Evolutionary conservation across 2,113 vertebrate genomes (phyloP), one percentile per base, ranked within the genome.

Genomic region (Lepus europaeus): DNA sequence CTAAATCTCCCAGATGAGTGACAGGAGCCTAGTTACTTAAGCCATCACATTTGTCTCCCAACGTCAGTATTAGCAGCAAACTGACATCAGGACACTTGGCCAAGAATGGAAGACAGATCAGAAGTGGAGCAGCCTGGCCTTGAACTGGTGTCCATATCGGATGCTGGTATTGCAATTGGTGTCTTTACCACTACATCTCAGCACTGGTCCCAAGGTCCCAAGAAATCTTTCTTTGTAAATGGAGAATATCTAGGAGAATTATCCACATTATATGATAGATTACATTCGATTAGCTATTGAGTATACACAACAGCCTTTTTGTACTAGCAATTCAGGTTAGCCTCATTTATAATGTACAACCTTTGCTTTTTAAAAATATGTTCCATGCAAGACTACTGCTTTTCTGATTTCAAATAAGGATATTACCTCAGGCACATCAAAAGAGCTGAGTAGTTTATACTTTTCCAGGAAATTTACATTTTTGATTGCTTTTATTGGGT

Each of bases 371-470:
- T 56, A 80, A 12, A 33, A 77, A 39, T 39, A 39, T 77, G 11
- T 0, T 74, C 39, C 25, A 25, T 45, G 33, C 0, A 39, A 80
- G n/a, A 3, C 11, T 9, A 83, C 2, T 56, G n/a, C 5, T 92
- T 77, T 79, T 88, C n/a, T 79, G 8, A 64, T 89, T 93, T 92
- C 27, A 85, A 90, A 80, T 59, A 79, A 61, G 9, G 22, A 76
- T 61, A 76, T 64, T 9, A 72, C 16, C 12, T 68, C 9, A 77
- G 61, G 70, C 1, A 87, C 1, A 70, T 6, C 31, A 69, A 53
- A 90, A 81, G 19, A 36, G 11, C 6, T 64, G 49, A 82, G 1
- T 91, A 27, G 27, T 1, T 88, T 78, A 78, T 39, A 90, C 2
- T 27, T 93, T 77, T 95, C 25, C 51, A 64, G 59, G 56, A 94